Base-by-base conservation (phyloP, 23 tunicate genomes). In the Diplosoma virens region DNA sequence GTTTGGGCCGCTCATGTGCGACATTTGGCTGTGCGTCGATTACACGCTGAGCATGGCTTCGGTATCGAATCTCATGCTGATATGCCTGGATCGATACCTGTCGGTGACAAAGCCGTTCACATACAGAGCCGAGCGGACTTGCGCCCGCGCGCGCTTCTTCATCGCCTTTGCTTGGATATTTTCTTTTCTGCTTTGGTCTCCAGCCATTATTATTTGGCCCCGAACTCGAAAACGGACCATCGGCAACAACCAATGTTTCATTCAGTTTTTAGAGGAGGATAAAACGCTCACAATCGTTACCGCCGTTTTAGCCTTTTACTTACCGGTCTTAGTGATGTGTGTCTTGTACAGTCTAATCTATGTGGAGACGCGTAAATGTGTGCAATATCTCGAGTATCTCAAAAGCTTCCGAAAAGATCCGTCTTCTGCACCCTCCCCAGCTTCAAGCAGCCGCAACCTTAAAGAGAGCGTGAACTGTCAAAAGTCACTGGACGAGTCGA, bases 41-140 rank as follows among this genome's bases (percentile, higher is more conserved):
- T 92, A 92, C 47, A 92, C 97, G 17, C 47, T 92, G 26, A 85
- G 92, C 71, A 92, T 92, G 97, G 97, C 97, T 9, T 92, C 97
- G 5, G 97, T 92, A 3, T 84, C 92, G 20, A 92, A 92, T 64
- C 56, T 92, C 24, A 33, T 92, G 81, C 68, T 92, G 69, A 92
- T 92, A 1, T 92, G 97, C 63, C 34, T 85, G 25, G 97, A 92
- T 48, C 76, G 97, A 20, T 92, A 92, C 45, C 81, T 92, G 18
- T 92, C 97, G 30, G 86, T 92, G 4, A 92, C 87, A 20, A 74
- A 74, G 23, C 97, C 97, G 18, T 92, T 92, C 47, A 85, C 87
- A 2, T 92, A 92, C 50, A 77, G 97, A 20, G 77, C 89, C 1
- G 72, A 77, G 25, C 73, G 97, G 2, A 92, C 97, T 1, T 70